A percentile compares a stretch with the other conserved stretches of the same genome.
Conservation (phyloP, 2,113 vertebrate species). For the Phocoena phocoena region DNA sequence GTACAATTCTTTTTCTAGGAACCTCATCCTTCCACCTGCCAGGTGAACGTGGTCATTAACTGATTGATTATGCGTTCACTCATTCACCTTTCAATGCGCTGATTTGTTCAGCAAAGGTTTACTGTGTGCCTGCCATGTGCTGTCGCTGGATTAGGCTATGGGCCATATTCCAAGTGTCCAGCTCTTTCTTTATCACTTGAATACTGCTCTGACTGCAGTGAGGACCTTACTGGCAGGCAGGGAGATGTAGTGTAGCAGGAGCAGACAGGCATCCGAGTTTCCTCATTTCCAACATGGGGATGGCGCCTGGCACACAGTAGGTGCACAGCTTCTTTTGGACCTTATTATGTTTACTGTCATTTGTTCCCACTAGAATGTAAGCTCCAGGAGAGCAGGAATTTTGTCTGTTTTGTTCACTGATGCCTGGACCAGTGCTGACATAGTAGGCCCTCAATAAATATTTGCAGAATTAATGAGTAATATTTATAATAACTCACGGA, state of each 20-base stretch:
- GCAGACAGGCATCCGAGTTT: neutral
- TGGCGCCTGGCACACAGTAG: fast-evolving
- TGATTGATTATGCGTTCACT: fast-evolving
- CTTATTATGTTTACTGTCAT: fast-evolving
- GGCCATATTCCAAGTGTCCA: neutral
- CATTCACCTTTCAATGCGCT: fast-evolving
- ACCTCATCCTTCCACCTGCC: neutral
- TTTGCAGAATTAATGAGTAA: too few species aligned
- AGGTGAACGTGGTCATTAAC: neutral
- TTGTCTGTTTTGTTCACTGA: neutral
- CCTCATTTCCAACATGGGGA: fast-evolving
- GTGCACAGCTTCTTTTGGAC: neutral
- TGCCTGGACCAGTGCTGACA: neutral
- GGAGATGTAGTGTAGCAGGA: fast-evolving
- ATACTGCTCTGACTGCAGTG: neutral
- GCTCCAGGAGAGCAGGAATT: fast-evolving
- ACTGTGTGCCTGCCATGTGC: neutral
- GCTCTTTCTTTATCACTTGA: neutral
- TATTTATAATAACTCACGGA: fast-evolving
- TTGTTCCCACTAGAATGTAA: neutral
- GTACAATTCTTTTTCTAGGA: neutral
- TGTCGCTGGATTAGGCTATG: fast-evolving
- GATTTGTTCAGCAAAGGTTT: too few species aligned
- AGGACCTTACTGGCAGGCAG: fast-evolving
- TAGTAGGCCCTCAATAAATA: fast-evolving